These are phyloP conservation scores for Gnatocerus cornutus DNA, from an alignment of 2,888 invertebrate species.

Conservation along the genomic window DNA sequence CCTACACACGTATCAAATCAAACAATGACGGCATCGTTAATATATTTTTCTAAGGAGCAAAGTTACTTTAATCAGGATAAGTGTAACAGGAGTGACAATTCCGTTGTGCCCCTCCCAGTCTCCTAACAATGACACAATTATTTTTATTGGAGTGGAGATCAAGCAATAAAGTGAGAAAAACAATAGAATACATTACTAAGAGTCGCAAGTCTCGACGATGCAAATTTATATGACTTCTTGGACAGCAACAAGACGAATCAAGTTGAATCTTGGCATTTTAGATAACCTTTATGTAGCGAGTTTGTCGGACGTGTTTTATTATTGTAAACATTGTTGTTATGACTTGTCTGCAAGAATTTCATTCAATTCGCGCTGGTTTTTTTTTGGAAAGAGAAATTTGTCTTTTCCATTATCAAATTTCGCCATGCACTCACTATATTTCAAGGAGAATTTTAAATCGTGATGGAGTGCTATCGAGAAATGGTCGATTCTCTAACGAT, in stretches of 20 bases:
- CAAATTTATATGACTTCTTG: slow-evolving; percentile 37
- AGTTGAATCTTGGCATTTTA: slow-evolving; percentile 40
- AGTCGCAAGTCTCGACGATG: slow-evolving; percentile 23
- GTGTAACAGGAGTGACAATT: slow-evolving; percentile 33
- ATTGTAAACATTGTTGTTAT: slow-evolving; percentile 19
- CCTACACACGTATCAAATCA: slow-evolving; percentile 7
- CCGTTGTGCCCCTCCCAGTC: slow-evolving; percentile 28
- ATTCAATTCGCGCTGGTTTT: slow-evolving; percentile 13
- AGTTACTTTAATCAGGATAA: slow-evolving; percentile 39
- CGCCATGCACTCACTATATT: slow-evolving; percentile 22
- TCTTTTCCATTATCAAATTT: slow-evolving; percentile 22
- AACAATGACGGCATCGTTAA: slow-evolving; percentile 10
- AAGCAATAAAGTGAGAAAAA: slow-evolving; percentile 20
- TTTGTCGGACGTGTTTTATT: slow-evolving; percentile 38
- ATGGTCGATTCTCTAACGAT: slow-evolving; percentile 19
- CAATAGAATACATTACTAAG: slow-evolving; percentile 32
- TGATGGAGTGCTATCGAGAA: slow-evolving; percentile 22
- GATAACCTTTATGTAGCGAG: slow-evolving; percentile 39
- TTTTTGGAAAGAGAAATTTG: slow-evolving; percentile 10
- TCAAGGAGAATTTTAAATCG: slow-evolving; percentile 32
- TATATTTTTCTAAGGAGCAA: slow-evolving; percentile 23
- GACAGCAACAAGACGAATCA: slow-evolving; percentile 32
- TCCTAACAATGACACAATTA: slow-evolving; percentile 26
- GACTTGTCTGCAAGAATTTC: slow-evolving; percentile 20
- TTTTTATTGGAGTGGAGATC: slow-evolving; percentile 30